Conservation (phyloP, 2,797 vertebrate species). For the Lacerta viridis region DNA sequence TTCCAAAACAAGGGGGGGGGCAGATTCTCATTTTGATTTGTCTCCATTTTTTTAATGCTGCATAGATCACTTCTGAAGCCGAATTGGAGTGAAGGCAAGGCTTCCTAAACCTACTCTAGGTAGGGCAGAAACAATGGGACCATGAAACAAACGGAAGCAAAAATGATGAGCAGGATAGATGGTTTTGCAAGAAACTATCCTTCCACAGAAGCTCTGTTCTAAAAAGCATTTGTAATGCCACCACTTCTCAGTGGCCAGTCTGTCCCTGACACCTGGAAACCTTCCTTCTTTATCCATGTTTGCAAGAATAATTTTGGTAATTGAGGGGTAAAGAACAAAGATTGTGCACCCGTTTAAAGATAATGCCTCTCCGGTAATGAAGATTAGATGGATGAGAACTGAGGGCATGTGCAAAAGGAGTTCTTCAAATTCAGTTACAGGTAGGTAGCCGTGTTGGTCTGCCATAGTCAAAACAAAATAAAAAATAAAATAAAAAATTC, state of each 20-base stretch:
- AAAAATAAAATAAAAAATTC: too few relatives aligned
- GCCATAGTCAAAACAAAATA: too few relatives aligned
- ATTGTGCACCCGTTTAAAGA: neutral
- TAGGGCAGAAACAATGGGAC: neutral
- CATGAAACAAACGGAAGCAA: neutral
- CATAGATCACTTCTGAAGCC: neutral
- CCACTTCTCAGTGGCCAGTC: too few relatives aligned
- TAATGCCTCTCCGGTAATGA: neutral
- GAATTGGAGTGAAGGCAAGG: neutral
- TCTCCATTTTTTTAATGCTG: neutral
- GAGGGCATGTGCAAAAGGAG: neutral
- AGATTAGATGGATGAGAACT: neutral
- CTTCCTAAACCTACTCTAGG: neutral
- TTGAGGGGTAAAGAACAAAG: neutral
- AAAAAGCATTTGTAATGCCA: neutral
- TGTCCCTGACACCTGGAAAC: neutral
- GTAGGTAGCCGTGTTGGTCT: too few relatives aligned
- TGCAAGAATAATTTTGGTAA: neutral
- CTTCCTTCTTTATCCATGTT: neutral
- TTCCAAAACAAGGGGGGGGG: neutral
- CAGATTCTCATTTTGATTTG: neutral
- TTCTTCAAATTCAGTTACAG: neutral
- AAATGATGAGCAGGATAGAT: neutral
- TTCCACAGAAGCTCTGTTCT: neutral
- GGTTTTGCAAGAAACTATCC: neutral